Evolutionary conservation across 2,797 vertebrate genomes (phyloP).

Genomic region (Harpagifer antarcticus): DNA sequence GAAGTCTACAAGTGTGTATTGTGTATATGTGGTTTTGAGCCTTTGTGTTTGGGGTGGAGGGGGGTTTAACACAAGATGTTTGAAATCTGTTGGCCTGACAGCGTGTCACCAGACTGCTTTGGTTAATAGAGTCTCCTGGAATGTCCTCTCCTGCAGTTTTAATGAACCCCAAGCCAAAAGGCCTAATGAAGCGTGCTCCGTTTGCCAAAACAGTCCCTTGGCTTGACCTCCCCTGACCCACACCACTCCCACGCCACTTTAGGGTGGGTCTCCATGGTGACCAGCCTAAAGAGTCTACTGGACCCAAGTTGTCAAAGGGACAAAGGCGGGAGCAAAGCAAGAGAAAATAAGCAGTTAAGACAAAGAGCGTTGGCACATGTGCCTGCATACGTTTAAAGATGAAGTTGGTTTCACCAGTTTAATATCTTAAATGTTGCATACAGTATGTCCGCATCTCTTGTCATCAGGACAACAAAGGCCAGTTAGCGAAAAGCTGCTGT

Average conservation of each 20-base stretch:
- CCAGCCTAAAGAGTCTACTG: conserved; percentile 53
- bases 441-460: conserved; percentile 54
- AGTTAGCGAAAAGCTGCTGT: conserved; percentile 68
- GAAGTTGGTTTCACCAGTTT: conserved; percentile 33
- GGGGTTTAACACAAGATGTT: conserved; percentile 78
- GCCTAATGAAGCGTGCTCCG: conserved; percentile 84
- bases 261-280: conserved; percentile 78
- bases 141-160: conserved; percentile 85
- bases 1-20: conserved; percentile 49
- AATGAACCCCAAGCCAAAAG: conserved; percentile 86
- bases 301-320: conserved; percentile 64
- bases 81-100: conserved; percentile 78
- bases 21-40: conserved; percentile 38
- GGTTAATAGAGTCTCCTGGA: conserved; percentile 85
- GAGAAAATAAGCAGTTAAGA: conserved; percentile 52
- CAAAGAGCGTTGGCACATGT: conserved; percentile 52
- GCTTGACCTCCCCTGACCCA: conserved; percentile 75
- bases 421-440: conserved; percentile 51
- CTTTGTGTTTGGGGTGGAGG: conserved; percentile 46
- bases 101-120: conserved; percentile 66
- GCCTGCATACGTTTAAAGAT: conserved; percentile 56
- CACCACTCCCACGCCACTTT: conserved; percentile 69
- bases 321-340: conserved; percentile 47
- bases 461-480: conserved; percentile 60
- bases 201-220: conserved; percentile 80